Base-by-base conservation (phyloP, 2,888 invertebrate species). In the Lepidonotus clava region DNA sequence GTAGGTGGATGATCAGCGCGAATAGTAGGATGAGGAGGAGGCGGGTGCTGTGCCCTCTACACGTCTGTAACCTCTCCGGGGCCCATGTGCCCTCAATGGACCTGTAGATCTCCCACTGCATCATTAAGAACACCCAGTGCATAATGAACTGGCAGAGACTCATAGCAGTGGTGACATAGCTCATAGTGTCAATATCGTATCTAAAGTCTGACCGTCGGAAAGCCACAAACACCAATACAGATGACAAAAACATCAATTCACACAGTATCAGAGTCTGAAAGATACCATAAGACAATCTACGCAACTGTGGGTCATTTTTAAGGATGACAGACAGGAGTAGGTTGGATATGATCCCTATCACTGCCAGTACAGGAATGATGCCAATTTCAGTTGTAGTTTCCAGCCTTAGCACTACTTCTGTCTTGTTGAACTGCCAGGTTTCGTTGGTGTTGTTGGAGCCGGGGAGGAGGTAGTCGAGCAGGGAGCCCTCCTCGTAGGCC, bases 41-140 rank as follows among this genome's bases (percentile, higher is more conserved):
- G 53, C 86, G 32, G 0, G 21, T 24, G 1, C 40, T 32, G 38
- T 56, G 51, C 14, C 53, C 8, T 0, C n/a, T 36, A 4, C 86
- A 53, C 28, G 86, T 46, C n/a, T 34, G 61, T 28, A 83, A n/a
- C 38, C 86, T 87, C 5, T 38, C 40, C n/a, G 87, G 84, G 46
- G 28, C 18, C 40, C 56, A 71, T 1, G 71, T 41, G 24, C 46
- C 67, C 18, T 77, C 53, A 6, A 85, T 38, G 0, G 71, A 80
- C 34, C 87, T 36, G 76, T 84, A 87, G 14, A 86, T 41, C 24
- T 77, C 76, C 86, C 86, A 11, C 80, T 86, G 61, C 36, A 77
- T 46, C 8, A 89, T 32, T 76, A 89, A 87, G 38, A 89, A 83
- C 80, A 87, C 21, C 87, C 87, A 89, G 56, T 80, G 53, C 32